A percentile compares a stretch with the other conserved stretches of the same genome.
Conservation (phyloP, 2,888 invertebrate species). For the Scotopteryx bipunctaria region DNA sequence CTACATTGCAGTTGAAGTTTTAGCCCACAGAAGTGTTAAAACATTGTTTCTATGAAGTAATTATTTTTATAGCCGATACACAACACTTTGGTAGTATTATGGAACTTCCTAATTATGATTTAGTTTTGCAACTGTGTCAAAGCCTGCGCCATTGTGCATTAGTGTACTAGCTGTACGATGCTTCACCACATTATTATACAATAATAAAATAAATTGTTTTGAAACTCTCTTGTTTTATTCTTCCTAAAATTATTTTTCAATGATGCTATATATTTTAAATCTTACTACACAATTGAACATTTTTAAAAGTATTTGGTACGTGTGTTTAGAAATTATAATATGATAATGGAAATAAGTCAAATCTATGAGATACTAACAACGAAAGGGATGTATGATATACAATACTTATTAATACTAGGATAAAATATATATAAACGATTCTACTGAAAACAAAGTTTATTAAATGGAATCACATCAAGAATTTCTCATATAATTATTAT, state of each 20-base stretch:
- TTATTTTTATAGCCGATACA: background rate
- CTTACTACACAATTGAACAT: no score
- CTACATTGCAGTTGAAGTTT: background rate
- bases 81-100: background rate
- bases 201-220: conserved; percentile 80
- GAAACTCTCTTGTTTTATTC: conserved; percentile 56
- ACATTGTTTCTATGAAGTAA: no score
- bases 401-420: conserved; percentile 1
- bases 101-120: conserved; percentile 40
- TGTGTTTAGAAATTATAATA: no score
- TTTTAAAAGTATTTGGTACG: no score
- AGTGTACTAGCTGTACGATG: conserved; percentile 73
- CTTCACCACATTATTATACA: conserved; percentile 77
- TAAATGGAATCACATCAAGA: conserved; percentile 66
- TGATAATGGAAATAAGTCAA: no score
- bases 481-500: conserved; percentile 46
- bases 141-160: conserved; percentile 67
- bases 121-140: conserved; percentile 41
- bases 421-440: conserved; percentile 30
- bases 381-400: background rate
- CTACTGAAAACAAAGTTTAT: conserved; percentile 61
- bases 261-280: no score
- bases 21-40: no score
- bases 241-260: background rate
- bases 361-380: no score